Conservation (phyloP, 2,888 invertebrate species). For the Drosophila pseudotalamancana region DNA sequence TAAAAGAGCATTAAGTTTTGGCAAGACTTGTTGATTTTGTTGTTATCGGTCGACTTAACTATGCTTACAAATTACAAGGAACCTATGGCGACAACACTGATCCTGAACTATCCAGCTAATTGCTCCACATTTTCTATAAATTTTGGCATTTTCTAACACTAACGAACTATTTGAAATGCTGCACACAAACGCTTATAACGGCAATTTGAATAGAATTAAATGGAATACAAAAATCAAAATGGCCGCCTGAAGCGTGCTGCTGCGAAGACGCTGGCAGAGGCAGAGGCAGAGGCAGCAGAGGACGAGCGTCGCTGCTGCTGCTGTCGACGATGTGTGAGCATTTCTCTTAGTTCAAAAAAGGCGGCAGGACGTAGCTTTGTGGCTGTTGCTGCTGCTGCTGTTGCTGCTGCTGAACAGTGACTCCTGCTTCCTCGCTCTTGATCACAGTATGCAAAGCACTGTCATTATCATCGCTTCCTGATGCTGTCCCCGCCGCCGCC, state of each 20-base stretch:
- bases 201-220: neutral
- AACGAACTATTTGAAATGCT: conserved; percentile 59
- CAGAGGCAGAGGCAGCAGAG: conserved; percentile 27
- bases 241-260: conserved; percentile 70
- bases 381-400: conserved; percentile 73
- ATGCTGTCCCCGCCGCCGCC: conserved; percentile 33
- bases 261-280: conserved; percentile 8
- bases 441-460: conserved; percentile 82
- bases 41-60: conserved; percentile 57
- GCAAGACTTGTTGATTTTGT: conserved; percentile 83
- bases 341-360: conserved; percentile 85
- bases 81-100: conserved; percentile 53
- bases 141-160: conserved; percentile 35
- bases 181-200: conserved; percentile 49
- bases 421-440: conserved; percentile 81
- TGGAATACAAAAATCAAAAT: conserved; percentile 39
- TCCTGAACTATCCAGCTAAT: conserved; percentile 1
- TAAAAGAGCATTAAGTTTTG: conserved; percentile 69
- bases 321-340: conserved; percentile 83
- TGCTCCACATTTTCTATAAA: conserved; percentile 17
- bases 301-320: conserved; percentile 57
- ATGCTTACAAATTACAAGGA: conserved; percentile 60
- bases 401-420: conserved; percentile 45
- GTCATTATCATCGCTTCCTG: conserved; percentile 74
- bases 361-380: conserved; percentile 84